A percentile compares a stretch with the other conserved stretches of the same genome.
These are phyloP conservation scores for Schlechtendalia chinensis DNA, from an alignment of 1,140 invertebrate species.

Conservation along the genomic window DNA sequence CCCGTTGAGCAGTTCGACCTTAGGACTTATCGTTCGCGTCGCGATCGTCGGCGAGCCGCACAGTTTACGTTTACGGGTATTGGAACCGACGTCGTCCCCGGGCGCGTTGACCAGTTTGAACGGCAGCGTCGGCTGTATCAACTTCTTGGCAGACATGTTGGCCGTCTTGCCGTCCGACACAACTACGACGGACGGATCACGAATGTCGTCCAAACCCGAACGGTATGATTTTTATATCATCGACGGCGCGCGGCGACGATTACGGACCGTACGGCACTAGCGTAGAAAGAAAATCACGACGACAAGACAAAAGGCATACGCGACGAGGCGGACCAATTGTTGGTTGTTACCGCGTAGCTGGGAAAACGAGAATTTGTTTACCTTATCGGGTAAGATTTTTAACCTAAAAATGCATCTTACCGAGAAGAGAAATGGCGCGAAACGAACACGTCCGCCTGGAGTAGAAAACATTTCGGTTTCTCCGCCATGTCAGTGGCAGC, in stretches of 20 bases:
- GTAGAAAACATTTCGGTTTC: not conserved
- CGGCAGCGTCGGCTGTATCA: slow-evolving; percentile 20
- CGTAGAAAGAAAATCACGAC: too few species aligned
- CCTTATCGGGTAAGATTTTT: slow-evolving; percentile 6
- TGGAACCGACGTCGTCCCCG: not conserved
- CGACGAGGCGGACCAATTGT: too few species aligned
- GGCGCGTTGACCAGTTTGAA: slow-evolving; percentile 35
- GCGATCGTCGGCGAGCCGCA: slow-evolving; percentile 11
- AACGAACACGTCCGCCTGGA: not conserved
- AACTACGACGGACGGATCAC: not conserved
- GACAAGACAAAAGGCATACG: too few species aligned
- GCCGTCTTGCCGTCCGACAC: not conserved
- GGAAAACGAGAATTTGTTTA: not conserved
- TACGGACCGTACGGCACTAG: too few species aligned
- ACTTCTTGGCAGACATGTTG: slow-evolving; percentile 10
- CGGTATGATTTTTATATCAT: not conserved
- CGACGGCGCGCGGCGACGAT: not conserved
- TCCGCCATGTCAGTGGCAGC: not conserved
- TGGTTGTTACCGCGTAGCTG: not conserved
- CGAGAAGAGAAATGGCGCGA: slow-evolving; percentile 21
- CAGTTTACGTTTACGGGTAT: slow-evolving; percentile 37
- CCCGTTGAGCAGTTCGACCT: slow-evolving; percentile 30
- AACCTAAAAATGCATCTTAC: slow-evolving; percentile 41
- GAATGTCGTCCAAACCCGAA: not conserved
- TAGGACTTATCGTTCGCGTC: slow-evolving; percentile 7